Percentiles rank a stretch among this genome's conserved stretches.
Conservation (phyloP, 2,797 vertebrate genomes). For the Alca torda region DNA sequence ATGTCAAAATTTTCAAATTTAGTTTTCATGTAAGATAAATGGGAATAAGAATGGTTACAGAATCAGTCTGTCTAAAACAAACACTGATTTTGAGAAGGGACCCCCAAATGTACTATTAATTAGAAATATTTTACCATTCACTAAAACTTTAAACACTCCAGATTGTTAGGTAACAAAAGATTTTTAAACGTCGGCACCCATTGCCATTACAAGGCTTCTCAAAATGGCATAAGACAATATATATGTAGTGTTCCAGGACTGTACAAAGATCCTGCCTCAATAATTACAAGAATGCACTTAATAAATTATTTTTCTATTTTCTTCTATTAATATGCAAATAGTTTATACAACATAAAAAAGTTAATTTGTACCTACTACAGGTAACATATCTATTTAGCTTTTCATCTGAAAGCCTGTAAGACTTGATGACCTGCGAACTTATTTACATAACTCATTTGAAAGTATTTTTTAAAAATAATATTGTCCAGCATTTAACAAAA, state of each 20-base stretch:
- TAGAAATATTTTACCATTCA: conserved; percentile 38
- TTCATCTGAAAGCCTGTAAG: conserved; percentile 65
- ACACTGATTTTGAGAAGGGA: conserved; percentile 35
- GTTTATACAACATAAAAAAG: conserved; percentile 71
- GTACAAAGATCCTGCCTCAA: conserved; percentile 40
- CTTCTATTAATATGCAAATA: conserved; percentile 68
- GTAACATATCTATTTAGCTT: conserved; percentile 49
- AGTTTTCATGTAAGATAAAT: conserved; percentile 36
- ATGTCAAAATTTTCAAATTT: neutral
- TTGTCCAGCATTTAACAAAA: conserved; percentile 75
- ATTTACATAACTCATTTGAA: conserved; percentile 60
- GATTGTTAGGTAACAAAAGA: conserved; percentile 6
- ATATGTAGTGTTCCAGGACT: conserved; percentile 47
- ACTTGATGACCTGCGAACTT: conserved; percentile 55
- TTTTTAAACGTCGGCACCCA: conserved; percentile 72
- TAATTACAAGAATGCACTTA: conserved; percentile 59
- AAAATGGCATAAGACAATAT: conserved; percentile 34
- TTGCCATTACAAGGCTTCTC: conserved; percentile 46
- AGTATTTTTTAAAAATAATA: conserved; percentile 65
- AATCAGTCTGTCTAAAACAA: conserved; percentile 38
- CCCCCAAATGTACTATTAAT: conserved; percentile 24
- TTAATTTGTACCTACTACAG: conserved; percentile 70
- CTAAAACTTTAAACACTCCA: conserved; percentile 44
- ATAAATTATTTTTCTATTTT: conserved; percentile 72
- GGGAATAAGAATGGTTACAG: neutral